phyloP scores from a whole-genome alignment of 1,140 invertebrate species.

The Apocrypta bakeri region DNA sequence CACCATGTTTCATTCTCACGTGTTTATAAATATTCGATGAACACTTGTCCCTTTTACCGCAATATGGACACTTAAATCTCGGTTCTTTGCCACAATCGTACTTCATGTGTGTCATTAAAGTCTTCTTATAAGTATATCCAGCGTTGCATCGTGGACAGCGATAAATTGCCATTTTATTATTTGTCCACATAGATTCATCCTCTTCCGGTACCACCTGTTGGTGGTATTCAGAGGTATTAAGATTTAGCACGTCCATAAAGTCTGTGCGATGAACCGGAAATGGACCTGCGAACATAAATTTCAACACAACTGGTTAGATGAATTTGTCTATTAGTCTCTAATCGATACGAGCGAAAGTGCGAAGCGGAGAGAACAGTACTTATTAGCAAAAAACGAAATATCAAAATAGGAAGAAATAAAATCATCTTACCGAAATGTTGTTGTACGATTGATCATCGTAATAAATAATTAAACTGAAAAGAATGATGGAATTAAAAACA shows the following conservation, averaged over 20 bases:
- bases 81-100: constrained; percentile 83
- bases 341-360: not conserved
- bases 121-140: constrained; percentile 68
- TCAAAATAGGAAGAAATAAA: not conserved
- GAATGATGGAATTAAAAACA: not conserved
- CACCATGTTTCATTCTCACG: constrained; percentile 66
- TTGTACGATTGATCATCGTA: not conserved
- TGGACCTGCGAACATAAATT: constrained; percentile 65
- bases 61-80: constrained; percentile 79
- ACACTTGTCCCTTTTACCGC: constrained; percentile 73
- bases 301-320: constrained; percentile 4
- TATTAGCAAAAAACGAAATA: not conserved
- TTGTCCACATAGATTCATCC: constrained; percentile 57
- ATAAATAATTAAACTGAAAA: not conserved
- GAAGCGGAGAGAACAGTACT: not conserved
- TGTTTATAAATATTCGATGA: constrained; percentile 73
- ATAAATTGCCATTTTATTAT: constrained; percentile 55
- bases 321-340: too few species aligned
- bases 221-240: constrained; percentile 42
- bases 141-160: constrained; percentile 68
- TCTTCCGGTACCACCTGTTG: constrained; percentile 56
- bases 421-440: not conserved
- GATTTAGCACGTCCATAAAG: constrained; percentile 59
- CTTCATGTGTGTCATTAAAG: constrained; percentile 80
- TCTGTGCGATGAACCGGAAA: constrained; percentile 48